Base-by-base conservation (phyloP, 2,797 vertebrate species). In the Choloepus didactylus region DNA sequence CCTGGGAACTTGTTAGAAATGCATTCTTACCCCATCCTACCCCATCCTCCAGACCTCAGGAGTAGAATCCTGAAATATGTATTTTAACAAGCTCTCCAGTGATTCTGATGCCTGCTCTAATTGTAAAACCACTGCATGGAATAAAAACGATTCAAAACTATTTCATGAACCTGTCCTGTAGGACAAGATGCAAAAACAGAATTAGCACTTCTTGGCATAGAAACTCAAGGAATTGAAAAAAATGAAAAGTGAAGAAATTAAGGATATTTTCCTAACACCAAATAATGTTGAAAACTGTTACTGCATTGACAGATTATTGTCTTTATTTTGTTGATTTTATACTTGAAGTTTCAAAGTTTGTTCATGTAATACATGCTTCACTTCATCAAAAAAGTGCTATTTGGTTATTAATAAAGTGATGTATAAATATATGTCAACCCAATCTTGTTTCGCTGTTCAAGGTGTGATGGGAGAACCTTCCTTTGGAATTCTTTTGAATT, bases 291-390 rank as follows among this genome's bases (percentile, higher is more conserved):
- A 87, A 81, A 93, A 16, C 27, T n/a, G 54, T 18, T 25, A 3
- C 10, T 64, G 19, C 19, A 2, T 73, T 25, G 21, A 14, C 19
- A 80, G 27, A 72, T 41, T 44, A 72, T 11, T 29, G 19, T 54
- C 66, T 62, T 87, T 62, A 27, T 62, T 21, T 87, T 72, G 44
- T 73, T 64, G 44, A 66, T 72, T 44, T 54, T 21, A 81, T 27
- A n/a, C 64, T 81, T 80, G 44, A 73, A 81, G 27, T 73, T 81
- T 54, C 16, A 87, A 81, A 64, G 11, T 81, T 73, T 93, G n/a
- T 29, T 87, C 44, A 21, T 44, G 16, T 21, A 44, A 31, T 54
- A 16, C 72, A 54, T 73, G 46, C n/a, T 76, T 92, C 64, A 82
- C 46, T 81, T 54, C 76, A 81, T 27, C 66, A 62, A n/a, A 73